A percentile compares a stretch with the other conserved stretches of the same genome.
Conservation (phyloP, 2,113 vertebrate species). For the Myrmecobius fasciatus region DNA sequence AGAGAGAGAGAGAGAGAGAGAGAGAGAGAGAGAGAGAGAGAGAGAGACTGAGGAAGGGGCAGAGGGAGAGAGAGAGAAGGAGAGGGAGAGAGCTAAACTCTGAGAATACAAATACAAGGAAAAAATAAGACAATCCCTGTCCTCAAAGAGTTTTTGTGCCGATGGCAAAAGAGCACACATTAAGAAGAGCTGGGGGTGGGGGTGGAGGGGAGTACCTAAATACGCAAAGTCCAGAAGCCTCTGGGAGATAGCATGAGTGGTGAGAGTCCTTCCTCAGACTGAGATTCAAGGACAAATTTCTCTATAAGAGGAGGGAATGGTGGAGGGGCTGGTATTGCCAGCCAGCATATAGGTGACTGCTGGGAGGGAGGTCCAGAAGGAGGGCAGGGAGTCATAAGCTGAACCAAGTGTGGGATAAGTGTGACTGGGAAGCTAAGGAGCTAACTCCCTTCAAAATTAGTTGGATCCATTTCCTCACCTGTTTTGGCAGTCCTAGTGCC, state of each 20-base stretch:
- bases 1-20: neutral
- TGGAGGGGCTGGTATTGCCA: neutral
- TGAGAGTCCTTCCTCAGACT: neutral
- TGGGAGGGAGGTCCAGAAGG: neutral
- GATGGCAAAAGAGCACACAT: neutral
- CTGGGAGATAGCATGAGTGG: neutral
- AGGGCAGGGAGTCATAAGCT: neutral
- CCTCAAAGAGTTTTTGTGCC: neutral
- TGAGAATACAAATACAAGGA: neutral
- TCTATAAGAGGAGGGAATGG: neutral
- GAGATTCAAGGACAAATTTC: neutral
- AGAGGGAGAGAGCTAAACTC: neutral
- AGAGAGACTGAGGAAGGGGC: no score
- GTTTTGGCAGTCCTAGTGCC: neutral
- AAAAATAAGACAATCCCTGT: neutral
- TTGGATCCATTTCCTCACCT: neutral
- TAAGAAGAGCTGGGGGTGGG: conserved; percentile 45
- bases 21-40: neutral
- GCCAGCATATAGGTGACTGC: no score
- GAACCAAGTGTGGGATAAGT: neutral
- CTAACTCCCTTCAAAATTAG: neutral
- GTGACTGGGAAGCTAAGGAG: neutral
- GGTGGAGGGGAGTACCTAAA: neutral
- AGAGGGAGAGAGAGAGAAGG: no score
- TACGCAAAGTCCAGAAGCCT: neutral